These are phyloP conservation scores for Zapornia atra DNA, from an alignment of 2,113 vertebrate genomes.

Conservation along the genomic window DNA sequence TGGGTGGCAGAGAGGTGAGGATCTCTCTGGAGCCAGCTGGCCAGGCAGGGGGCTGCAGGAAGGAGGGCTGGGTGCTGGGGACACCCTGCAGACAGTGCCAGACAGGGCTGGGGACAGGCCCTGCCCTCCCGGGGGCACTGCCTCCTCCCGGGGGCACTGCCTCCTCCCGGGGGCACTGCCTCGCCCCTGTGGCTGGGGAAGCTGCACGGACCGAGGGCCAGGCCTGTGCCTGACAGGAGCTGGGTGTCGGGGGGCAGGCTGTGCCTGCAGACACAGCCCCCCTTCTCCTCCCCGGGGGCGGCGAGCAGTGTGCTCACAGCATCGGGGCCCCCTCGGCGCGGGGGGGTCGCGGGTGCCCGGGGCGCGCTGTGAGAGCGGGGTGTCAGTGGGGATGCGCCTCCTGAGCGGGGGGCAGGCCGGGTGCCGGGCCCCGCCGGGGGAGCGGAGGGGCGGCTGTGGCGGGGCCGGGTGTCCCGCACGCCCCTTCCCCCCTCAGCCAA, in stretches of 20 bases:
- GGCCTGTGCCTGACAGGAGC: neutral
- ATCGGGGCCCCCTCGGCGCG: neutral
- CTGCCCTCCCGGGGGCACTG: neutral
- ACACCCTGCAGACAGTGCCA: no score
- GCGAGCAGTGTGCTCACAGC: neutral
- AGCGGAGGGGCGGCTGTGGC: no score
- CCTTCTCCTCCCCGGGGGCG: no score
- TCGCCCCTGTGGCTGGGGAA: neutral
- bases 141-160: no score
- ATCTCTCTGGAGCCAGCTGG: neutral
- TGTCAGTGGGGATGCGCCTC: no score
- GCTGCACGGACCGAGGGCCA: rapidly evolving
- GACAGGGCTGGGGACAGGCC: neutral
- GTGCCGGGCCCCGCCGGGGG: no score
- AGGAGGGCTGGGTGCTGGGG: neutral
- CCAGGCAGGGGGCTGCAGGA: no score
- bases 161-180: neutral
- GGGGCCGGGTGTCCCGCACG: no score
- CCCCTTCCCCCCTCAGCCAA: neutral
- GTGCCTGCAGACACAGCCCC: neutral
- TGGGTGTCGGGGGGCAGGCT: neutral
- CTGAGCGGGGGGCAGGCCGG: no score
- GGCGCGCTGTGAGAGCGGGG: neutral
- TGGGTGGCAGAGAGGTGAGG: neutral
- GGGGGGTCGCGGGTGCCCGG: no score